These are phyloP conservation scores for Drosophila mettleri DNA, from an alignment of 2,888 invertebrate genomes.

Conservation along the genomic window DNA sequence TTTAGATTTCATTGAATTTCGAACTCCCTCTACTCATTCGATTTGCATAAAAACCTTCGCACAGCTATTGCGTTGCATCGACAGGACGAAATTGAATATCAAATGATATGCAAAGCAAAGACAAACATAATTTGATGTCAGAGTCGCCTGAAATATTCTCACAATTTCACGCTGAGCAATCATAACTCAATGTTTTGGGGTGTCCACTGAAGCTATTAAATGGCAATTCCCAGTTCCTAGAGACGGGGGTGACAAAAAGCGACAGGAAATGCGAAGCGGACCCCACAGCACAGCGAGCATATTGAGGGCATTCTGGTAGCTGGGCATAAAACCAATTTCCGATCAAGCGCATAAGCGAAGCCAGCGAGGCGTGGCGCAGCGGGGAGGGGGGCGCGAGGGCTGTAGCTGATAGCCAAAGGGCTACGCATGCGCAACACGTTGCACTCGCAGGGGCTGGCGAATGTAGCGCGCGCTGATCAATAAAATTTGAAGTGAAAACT, in stretches of 20 bases:
- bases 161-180: conserved; percentile 78
- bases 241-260: conserved; percentile 49
- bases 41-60: conserved; percentile 70
- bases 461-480: conserved; percentile 54
- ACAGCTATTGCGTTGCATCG: conserved; percentile 74
- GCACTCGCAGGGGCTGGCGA: conserved; percentile 35
- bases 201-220: conserved; percentile 78
- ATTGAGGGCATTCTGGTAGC: conserved; percentile 59
- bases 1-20: neutral
- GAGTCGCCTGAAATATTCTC: conserved; percentile 57
- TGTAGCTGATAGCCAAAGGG: conserved; percentile 25
- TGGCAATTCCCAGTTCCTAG: conserved; percentile 38
- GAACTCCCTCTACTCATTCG: neutral
- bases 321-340: conserved; percentile 80
- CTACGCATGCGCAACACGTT: conserved; percentile 78
- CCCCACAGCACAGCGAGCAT: conserved; percentile 3
- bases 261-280: conserved; percentile 64
- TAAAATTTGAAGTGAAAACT: conserved; percentile 79
- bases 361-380: conserved; percentile 57
- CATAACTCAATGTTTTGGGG: conserved; percentile 61
- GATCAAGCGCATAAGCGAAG: conserved; percentile 71
- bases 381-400: conserved; percentile 2
- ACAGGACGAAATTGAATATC: conserved; percentile 66
- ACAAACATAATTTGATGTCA: conserved; percentile 63
- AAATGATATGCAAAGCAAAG: conserved; percentile 22